These are phyloP conservation scores for Aproaerema taeniolella DNA, from an alignment of 2,888 invertebrate species.

Conservation along the genomic window DNA sequence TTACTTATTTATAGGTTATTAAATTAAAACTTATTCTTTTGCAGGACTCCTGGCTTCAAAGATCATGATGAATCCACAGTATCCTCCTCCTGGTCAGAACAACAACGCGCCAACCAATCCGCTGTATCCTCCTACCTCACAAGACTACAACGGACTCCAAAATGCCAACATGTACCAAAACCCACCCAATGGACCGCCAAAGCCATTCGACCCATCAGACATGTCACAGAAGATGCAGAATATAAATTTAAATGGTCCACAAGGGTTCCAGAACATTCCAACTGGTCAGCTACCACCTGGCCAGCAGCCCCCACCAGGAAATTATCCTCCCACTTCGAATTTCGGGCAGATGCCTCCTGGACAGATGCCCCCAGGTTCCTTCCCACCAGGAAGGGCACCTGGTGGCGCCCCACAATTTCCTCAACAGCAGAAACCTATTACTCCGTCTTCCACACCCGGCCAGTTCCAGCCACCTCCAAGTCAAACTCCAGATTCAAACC, in stretches of 20 bases:
- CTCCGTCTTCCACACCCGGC: constrained; percentile 38
- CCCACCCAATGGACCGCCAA: constrained; percentile 45
- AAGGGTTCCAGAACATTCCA: constrained; percentile 45
- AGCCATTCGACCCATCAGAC: constrained; percentile 42
- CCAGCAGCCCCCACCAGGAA: constrained; percentile 36
- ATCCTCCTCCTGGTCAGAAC: constrained; percentile 64
- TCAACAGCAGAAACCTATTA: constrained; percentile 32
- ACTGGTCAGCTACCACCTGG: constrained; percentile 51
- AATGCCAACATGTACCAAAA: constrained; percentile 58
- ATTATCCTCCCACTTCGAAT: constrained; percentile 44
- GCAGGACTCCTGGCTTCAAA: constrained; percentile 43
- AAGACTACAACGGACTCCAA: constrained; percentile 61
- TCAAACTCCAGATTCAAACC: constrained; percentile 30
- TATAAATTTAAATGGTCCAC: constrained; percentile 61
- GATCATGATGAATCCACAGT: constrained; percentile 71
- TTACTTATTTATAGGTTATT: no score
- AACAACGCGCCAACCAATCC: constrained; percentile 65
- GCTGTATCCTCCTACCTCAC: constrained; percentile 49
- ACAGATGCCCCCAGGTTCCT: constrained; percentile 10
- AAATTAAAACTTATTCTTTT: constrained; percentile 17
- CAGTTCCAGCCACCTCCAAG: constrained; percentile 26
- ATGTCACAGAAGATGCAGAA: constrained; percentile 69
- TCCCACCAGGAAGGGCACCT: constrained; percentile 31
- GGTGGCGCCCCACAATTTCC: constrained; percentile 36
- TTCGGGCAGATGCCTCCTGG: constrained; percentile 29